Percentiles rank a stretch among this genome's conserved stretches.
These are phyloP conservation scores for Orthosia gothica DNA, from an alignment of 2,888 invertebrate species.

Conservation along the genomic window DNA sequence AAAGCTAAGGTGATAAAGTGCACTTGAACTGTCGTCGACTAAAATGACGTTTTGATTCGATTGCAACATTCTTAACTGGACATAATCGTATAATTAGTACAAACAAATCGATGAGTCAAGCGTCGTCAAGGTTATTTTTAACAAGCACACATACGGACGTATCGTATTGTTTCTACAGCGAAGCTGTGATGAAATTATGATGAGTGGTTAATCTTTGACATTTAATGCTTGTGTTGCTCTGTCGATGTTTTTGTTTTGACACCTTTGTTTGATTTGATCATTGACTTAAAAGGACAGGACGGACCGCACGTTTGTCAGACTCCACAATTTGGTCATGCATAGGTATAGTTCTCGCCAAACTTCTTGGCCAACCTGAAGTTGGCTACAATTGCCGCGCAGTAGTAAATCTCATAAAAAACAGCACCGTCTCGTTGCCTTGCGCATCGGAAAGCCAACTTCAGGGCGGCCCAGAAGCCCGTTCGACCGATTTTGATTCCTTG, in stretches of 20 bases:
- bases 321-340: too few species aligned
- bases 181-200: conserved; percentile 27
- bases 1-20: not conserved
- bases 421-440: too few species aligned
- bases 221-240: not conserved
- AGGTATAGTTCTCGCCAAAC: too few species aligned
- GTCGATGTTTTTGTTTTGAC: not conserved
- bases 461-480: too few species aligned
- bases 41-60: conserved; percentile 29
- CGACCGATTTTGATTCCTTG: too few species aligned
- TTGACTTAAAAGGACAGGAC: too few species aligned
- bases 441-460: too few species aligned
- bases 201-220: conserved; percentile 1
- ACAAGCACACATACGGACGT: conserved; percentile 10
- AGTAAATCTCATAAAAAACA: too few species aligned
- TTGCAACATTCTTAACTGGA: conserved; percentile 30
- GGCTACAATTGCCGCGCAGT: too few species aligned
- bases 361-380: too few species aligned
- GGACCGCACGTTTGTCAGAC: too few species aligned
- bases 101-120: conserved; percentile 57
- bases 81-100: conserved; percentile 30
- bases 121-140: conserved; percentile 40
- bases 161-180: conserved; percentile 18
- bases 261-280: too few species aligned
- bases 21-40: not conserved